These are phyloP conservation scores for Psittacula echo DNA, from an alignment of 2,797 vertebrate genomes.

Conservation along the genomic window DNA sequence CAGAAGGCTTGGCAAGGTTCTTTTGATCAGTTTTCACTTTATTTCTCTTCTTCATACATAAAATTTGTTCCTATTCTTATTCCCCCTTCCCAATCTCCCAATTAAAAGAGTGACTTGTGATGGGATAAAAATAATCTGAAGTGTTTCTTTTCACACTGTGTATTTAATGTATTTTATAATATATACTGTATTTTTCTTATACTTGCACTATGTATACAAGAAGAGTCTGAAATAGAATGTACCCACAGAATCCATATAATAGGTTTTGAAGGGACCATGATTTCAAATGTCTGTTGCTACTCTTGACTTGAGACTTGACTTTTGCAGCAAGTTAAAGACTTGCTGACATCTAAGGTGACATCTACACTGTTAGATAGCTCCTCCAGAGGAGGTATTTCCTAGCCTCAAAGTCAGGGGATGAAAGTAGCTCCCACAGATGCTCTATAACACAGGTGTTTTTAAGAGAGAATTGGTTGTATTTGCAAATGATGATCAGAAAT, in stretches of 20 bases:
- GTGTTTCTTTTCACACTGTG: not conserved
- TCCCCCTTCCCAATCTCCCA: not conserved
- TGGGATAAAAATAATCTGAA: not conserved
- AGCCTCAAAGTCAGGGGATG: not conserved
- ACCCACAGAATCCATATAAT: not conserved
- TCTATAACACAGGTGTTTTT: not conserved
- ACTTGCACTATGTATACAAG: not conserved
- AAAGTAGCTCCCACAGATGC: not conserved
- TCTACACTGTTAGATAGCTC: not conserved
- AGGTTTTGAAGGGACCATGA: not conserved
- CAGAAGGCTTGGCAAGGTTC: not conserved
- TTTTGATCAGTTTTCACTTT: not conserved
- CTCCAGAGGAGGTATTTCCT: not conserved
- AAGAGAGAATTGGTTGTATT: not conserved
- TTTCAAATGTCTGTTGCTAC: not conserved
- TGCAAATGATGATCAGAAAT: not conserved
- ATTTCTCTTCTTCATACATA: not conserved
- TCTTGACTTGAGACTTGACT: not conserved
- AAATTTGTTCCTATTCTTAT: not conserved
- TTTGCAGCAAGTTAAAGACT: not conserved
- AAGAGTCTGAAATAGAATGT: not conserved
- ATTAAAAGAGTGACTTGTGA: not conserved
- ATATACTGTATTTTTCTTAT: not conserved
- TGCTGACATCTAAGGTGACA: not conserved
- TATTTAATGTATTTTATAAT: not conserved